Conservation (phyloP, 2,888 invertebrate species). For the Coecobrya sp. region DNA sequence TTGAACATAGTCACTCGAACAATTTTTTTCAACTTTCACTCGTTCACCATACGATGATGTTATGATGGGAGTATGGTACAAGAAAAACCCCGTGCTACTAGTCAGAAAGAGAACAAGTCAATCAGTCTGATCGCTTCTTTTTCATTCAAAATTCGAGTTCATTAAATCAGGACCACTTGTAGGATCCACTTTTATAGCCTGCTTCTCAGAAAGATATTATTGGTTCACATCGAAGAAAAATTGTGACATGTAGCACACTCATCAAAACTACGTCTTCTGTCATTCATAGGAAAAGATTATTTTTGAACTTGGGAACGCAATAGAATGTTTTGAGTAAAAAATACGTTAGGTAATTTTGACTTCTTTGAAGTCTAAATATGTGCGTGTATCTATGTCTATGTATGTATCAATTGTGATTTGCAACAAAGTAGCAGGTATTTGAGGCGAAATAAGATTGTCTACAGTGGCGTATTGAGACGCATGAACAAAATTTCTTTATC, state of each 20-base stretch:
- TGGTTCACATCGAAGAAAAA: not conserved
- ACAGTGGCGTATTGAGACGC: too few relatives aligned
- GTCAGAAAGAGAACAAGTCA: constrained; percentile 9
- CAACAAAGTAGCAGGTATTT: too few relatives aligned
- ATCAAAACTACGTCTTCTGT: not conserved
- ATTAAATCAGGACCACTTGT: constrained; percentile 4
- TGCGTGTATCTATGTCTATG: too few relatives aligned
- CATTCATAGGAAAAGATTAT: not conserved
- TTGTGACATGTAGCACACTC: too few relatives aligned
- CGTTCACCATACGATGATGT: not conserved
- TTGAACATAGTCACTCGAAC: constrained; percentile 23
- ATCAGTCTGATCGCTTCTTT: constrained; percentile 12
- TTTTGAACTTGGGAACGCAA: too few relatives aligned
- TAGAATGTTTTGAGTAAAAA: too few relatives aligned
- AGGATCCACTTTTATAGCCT: not conserved
- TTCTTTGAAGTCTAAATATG: too few relatives aligned
- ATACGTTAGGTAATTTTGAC: too few relatives aligned
- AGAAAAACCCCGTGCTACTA: not conserved
- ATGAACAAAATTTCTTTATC: too few relatives aligned
- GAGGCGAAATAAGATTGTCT: too few relatives aligned
- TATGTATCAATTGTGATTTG: too few relatives aligned
- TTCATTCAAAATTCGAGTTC: constrained; percentile 27
- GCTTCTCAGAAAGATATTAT: not conserved
- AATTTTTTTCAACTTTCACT: constrained; percentile 9
- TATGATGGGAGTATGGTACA: not conserved